These are phyloP conservation scores for Choloepus didactylus DNA, from an alignment of 2,797 vertebrate species.

Conservation along the genomic window DNA sequence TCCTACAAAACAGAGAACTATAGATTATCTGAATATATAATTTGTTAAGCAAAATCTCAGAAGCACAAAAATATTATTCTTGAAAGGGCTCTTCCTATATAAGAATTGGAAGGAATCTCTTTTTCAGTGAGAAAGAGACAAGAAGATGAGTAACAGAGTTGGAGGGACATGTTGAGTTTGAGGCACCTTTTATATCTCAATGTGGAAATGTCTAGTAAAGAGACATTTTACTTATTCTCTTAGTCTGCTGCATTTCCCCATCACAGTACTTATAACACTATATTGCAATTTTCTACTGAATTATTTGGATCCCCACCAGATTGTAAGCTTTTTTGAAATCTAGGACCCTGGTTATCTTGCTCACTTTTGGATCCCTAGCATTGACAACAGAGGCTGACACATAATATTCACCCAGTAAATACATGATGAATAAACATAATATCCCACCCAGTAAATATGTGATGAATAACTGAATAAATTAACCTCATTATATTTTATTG, in stretches of 20 bases:
- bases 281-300: not conserved
- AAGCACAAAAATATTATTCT: not conserved
- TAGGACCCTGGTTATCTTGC: not conserved
- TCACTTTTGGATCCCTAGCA: not conserved
- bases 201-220: too few relatives aligned
- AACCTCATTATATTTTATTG: conserved; percentile 8
- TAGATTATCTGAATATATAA: not conserved
- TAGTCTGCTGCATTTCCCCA: not conserved
- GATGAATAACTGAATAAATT: not conserved
- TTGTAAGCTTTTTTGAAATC: not conserved
- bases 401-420: not conserved
- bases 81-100: not conserved
- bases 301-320: not conserved
- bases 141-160: too few relatives aligned
- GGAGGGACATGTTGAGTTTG: too few relatives aligned
- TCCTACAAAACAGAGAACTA: not conserved
- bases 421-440: too few relatives aligned
- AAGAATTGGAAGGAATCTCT: not conserved
- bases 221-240: not conserved
- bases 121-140: too few relatives aligned
- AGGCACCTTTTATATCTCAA: too few relatives aligned
- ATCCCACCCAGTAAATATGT: not conserved
- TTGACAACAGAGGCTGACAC: not conserved
- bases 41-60: not conserved
- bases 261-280: not conserved